Evolutionary conservation across 2,888 invertebrate species (phyloP).

Genomic region (Drosophila villosipedis): DNA sequence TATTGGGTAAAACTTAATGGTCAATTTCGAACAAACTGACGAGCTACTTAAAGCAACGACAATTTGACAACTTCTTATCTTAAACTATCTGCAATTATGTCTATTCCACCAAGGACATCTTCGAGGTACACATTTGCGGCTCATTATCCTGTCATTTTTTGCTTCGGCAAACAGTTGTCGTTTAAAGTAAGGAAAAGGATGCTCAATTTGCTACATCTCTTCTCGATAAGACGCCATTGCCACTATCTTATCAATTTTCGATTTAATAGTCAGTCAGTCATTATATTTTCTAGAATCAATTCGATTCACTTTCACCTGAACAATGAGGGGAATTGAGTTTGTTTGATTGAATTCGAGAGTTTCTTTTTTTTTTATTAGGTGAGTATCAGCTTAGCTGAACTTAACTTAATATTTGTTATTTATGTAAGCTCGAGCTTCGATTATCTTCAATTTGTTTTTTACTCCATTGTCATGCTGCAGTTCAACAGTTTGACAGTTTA

Average conservation of each 20-base stretch:
- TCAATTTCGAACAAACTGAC: background rate
- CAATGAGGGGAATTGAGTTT: background rate
- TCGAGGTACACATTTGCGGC: background rate
- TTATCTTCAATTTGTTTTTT: background rate
- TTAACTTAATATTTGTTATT: conserved; percentile 10
- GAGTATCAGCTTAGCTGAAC: conserved; percentile 14
- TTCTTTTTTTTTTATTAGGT: background rate
- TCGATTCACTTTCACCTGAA: background rate
- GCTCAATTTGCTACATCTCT: no score
- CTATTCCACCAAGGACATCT: background rate
- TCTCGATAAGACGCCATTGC: background rate
- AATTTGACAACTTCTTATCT: background rate
- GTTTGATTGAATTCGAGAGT: background rate
- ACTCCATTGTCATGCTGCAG: conserved; percentile 15
- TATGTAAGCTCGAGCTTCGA: conserved; percentile 1
- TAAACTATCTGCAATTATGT: background rate
- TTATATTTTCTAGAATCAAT: background rate
- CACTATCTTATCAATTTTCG: background rate
- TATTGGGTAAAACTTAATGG: background rate
- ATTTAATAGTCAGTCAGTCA: background rate
- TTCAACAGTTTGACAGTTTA: conserved; percentile 52
- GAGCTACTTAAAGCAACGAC: background rate
- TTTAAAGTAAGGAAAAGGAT: background rate
- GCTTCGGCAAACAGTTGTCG: background rate
- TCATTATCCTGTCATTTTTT: no score